phyloP scores from a whole-genome alignment of 2,888 invertebrate genomes.

The Sinhomidia bicolor region DNA sequence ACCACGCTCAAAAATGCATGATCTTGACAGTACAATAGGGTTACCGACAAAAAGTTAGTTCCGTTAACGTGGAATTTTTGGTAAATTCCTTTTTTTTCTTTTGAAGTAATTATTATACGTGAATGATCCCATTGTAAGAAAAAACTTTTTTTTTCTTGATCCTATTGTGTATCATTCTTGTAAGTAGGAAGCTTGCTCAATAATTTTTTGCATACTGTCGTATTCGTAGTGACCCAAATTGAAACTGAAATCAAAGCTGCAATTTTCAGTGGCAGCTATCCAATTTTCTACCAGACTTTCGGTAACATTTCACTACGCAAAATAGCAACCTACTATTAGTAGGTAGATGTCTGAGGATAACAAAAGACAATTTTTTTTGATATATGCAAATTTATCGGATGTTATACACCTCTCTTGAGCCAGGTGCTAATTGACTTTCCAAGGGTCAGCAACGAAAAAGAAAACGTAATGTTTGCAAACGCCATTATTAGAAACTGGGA shows the following conservation, averaged over 20 bases:
- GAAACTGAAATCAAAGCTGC: neutral
- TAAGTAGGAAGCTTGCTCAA: no score
- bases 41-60: neutral
- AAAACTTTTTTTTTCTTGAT: no score
- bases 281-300: neutral
- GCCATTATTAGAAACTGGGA: slow-evolving; percentile 50
- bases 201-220: no score
- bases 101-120: neutral
- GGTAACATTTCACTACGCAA: neutral
- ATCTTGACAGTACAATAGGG: neutral
- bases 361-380: neutral
- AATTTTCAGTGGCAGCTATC: neutral
- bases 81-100: neutral
- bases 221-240: neutral
- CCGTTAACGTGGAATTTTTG: slow-evolving; percentile 2
- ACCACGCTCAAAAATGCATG: no score
- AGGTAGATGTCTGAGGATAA: neutral
- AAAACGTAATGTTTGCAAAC: slow-evolving; percentile 51
- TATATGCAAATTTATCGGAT: neutral
- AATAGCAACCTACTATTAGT: neutral
- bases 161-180: no score
- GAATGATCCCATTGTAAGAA: neutral
- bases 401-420: neutral
- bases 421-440: slow-evolving; percentile 57
- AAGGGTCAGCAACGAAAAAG: slow-evolving; percentile 36